These are phyloP conservation scores for Ophraella communa DNA, from an alignment of 2,888 invertebrate genomes.

Conservation along the genomic window DNA sequence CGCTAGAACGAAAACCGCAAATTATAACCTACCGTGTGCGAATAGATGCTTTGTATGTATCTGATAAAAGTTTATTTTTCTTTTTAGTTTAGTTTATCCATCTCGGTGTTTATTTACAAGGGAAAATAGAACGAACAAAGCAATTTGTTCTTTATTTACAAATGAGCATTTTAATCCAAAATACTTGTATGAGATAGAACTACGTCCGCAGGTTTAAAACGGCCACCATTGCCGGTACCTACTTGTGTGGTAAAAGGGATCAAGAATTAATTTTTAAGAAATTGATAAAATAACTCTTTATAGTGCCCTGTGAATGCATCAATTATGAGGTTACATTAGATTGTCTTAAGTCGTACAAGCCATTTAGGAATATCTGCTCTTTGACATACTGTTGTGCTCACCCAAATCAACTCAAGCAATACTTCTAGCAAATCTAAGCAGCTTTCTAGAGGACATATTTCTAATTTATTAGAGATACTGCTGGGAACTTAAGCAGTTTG, in stretches of 20 bases:
- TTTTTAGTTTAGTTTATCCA: slow-evolving; percentile 6
- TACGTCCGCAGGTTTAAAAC: background rate
- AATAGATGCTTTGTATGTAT: slow-evolving; percentile 24
- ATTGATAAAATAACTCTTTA: too few relatives aligned
- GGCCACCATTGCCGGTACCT: background rate
- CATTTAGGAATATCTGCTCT: too few relatives aligned
- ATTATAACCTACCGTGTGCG: slow-evolving; percentile 25
- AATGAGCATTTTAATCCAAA: background rate
- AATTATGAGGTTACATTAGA: too few relatives aligned
- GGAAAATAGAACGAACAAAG: background rate
- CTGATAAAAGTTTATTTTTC: slow-evolving; percentile 15
- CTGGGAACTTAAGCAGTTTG: too few relatives aligned
- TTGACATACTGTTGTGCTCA: too few relatives aligned
- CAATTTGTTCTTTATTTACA: background rate
- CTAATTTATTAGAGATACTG: too few relatives aligned
- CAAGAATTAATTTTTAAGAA: background rate
- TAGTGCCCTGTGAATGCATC: too few relatives aligned
- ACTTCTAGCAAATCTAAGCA: too few relatives aligned
- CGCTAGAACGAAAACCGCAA: slow-evolving; percentile 25
- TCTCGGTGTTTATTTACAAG: background rate
- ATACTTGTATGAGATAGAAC: background rate
- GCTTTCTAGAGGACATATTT: too few relatives aligned
- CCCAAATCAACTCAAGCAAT: too few relatives aligned
- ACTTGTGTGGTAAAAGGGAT: background rate
- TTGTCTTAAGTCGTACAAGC: too few relatives aligned